These are phyloP conservation scores for Pycnomerus fuliginosus DNA, from an alignment of 2,888 invertebrate genomes.

Conservation along the genomic window DNA sequence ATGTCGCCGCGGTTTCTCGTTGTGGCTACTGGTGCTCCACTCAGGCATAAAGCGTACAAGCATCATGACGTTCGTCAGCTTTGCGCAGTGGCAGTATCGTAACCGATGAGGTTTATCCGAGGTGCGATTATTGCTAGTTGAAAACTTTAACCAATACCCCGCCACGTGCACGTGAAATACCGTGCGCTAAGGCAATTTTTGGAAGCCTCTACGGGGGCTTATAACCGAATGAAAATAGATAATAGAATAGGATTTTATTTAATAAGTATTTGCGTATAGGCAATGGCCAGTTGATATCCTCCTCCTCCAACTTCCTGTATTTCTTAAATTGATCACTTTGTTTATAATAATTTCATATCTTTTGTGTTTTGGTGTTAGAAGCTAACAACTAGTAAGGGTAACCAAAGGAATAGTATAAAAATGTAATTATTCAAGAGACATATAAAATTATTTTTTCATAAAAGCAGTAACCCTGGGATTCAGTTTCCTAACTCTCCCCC, in stretches of 20 bases:
- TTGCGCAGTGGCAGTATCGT: too few relatives aligned
- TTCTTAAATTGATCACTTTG: not conserved
- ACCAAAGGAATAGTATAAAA: not conserved
- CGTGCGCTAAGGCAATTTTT: conserved; percentile 2
- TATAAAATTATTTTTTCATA: conserved; percentile 38
- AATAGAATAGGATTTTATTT: too few relatives aligned
- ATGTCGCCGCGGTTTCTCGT: too few relatives aligned
- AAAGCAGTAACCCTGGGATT: conserved; percentile 74
- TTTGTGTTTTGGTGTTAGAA: not conserved
- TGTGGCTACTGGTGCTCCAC: too few relatives aligned
- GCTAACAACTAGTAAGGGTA: not conserved
- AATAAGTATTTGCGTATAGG: too few relatives aligned
- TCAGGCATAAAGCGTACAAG: too few relatives aligned
- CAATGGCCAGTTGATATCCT: too few relatives aligned
- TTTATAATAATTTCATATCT: not conserved
- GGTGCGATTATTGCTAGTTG: not conserved
- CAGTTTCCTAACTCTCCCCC: conserved; percentile 81
- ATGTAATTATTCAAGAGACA: not conserved
- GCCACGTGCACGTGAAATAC: conserved; percentile 1
- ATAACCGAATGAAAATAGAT: too few relatives aligned
- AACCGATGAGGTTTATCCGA: too few relatives aligned
- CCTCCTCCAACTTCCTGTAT: too few relatives aligned
- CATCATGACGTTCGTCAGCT: too few relatives aligned
- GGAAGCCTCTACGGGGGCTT: conserved; percentile 5
- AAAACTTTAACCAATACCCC: conserved; percentile 1